phyloP scores from a whole-genome alignment of 1,140 invertebrate species.

The Papilio glaucus region DNA sequence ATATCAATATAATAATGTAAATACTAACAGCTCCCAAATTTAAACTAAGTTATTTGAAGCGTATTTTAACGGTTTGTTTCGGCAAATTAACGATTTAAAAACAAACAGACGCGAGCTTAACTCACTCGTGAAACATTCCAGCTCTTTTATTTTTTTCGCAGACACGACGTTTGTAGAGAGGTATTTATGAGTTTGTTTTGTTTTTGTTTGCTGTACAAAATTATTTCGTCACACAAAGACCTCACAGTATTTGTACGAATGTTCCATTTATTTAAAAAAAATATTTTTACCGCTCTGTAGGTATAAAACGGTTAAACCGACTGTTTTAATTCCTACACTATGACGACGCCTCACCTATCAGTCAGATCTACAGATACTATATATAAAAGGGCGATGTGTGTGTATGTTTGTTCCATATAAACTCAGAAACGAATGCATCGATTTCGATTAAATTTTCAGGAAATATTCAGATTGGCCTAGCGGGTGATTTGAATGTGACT shows the following conservation, averaged over 20 bases:
- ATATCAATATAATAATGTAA: no score
- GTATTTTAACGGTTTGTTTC: background rate
- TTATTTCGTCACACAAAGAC: constrained; percentile 2
- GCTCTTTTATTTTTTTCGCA: background rate
- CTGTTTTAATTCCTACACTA: no score
- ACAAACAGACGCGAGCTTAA: background rate
- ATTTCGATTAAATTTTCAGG: no score
- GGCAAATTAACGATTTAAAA: background rate
- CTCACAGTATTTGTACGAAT: background rate
- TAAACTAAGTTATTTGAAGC: background rate
- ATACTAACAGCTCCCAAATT: no score
- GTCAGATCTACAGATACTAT: background rate
- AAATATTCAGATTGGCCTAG: no score
- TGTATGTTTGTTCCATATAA: no score
- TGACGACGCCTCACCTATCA: background rate
- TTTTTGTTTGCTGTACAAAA: background rate
- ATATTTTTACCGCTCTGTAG: background rate
- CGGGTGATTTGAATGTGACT: no score
- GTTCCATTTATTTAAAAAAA: background rate
- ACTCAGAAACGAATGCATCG: no score
- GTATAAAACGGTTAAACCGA: background rate
- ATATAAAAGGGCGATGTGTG: no score
- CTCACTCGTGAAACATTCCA: background rate
- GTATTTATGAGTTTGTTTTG: background rate
- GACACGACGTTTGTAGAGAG: background rate